Base-by-base conservation (phyloP, 2,797 vertebrate genomes). In the Otolemur crassicaudatus region DNA sequence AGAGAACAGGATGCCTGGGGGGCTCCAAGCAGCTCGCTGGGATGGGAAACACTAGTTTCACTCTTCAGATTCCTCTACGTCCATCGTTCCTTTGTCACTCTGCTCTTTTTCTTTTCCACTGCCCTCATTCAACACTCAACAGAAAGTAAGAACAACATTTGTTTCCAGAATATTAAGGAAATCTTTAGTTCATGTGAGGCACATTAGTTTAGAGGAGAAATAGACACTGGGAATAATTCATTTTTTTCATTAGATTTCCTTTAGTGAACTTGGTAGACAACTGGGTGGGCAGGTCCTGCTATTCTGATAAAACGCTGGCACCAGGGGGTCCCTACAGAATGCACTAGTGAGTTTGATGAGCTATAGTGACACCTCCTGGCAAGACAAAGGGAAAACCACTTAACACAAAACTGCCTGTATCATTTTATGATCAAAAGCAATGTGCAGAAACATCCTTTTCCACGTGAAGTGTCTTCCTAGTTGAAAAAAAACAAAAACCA, bases 291-390 rank as follows among this genome's bases (percentile, higher is more conserved):
- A 80, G 53, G 43, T 23, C 13, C 23, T n/a, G 29, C 63, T 3
- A 14, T 2, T 87, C 56, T 94, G 73, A 83, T 1, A 27, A 97
- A 92, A 95, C 58, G 60, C 2, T 4, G 31, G 14, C 88, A 58
- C 70, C 80, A 6, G 0, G 12, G 56, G 29, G 16, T 53, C 65
- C 95, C 95, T 94, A 34, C 22, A 94, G 96, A 96, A 97, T 1
- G 34, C 8, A 19, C 61, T 73, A 85, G 97, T 0, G 67, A 87
- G 65, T 98, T 96, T 97, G 93, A 96, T 98, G 98, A 98, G 93
- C 97, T 98, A 96, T 61, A 98, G 97, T 98, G 98, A 98, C 98
- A 99, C 97, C 98, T 98, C 98, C 98, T 98, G 98, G 98, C 94
- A 94, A 97, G 56, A 98, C 34, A 91, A 3, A 16, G 88, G 96